These are phyloP conservation scores for Collichthys lucidus DNA, from an alignment of 2,113 vertebrate species.

Conservation along the genomic window DNA sequence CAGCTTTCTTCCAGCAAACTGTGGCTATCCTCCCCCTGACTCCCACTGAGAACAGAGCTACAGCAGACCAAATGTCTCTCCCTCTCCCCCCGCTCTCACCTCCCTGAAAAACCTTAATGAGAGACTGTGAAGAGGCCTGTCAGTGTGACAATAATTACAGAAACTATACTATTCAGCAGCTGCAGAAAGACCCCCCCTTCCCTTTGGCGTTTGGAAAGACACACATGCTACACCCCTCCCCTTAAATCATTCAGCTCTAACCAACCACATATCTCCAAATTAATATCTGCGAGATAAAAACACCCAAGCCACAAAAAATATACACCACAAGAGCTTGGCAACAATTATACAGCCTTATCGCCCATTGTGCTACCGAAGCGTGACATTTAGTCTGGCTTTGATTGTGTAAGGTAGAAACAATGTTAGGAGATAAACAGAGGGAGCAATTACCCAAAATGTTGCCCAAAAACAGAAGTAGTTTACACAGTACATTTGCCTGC, in stretches of 20 bases:
- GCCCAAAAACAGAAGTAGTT: slow-evolving; percentile 1
- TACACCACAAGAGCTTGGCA: slow-evolving; percentile 11
- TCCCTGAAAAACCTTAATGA: slow-evolving; percentile 73
- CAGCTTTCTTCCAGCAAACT: slow-evolving; percentile 15
- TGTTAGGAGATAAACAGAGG: slow-evolving; percentile 31
- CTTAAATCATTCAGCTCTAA: slow-evolving; percentile 4
- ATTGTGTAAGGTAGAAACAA: slow-evolving; percentile 51
- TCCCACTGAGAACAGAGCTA: slow-evolving; percentile 32
- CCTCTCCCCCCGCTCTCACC: slow-evolving; percentile 31
- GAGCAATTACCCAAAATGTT: slow-evolving; percentile 7
- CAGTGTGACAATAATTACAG: slow-evolving; percentile 78
- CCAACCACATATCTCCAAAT: slow-evolving; percentile 5
- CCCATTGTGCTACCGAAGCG: slow-evolving; percentile 30
- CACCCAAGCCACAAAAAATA: neutral
- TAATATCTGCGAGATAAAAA: slow-evolving; percentile 27
- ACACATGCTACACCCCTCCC: neutral
- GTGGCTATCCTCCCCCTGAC: slow-evolving; percentile 37
- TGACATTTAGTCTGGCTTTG: slow-evolving; percentile 55
- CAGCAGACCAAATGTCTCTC: slow-evolving; percentile 65
- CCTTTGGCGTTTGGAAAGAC: slow-evolving; percentile 22
- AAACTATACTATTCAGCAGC: slow-evolving; percentile 70
- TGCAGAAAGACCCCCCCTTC: slow-evolving; percentile 45
- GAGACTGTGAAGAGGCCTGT: slow-evolving; percentile 72
- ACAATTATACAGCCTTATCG: slow-evolving; percentile 34
- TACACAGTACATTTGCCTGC: neutral